A percentile compares a stretch with the other conserved stretches of the same genome.
These are phyloP conservation scores for Cydia fagiglandana DNA, from an alignment of 1,140 invertebrate genomes.

Conservation along the genomic window DNA sequence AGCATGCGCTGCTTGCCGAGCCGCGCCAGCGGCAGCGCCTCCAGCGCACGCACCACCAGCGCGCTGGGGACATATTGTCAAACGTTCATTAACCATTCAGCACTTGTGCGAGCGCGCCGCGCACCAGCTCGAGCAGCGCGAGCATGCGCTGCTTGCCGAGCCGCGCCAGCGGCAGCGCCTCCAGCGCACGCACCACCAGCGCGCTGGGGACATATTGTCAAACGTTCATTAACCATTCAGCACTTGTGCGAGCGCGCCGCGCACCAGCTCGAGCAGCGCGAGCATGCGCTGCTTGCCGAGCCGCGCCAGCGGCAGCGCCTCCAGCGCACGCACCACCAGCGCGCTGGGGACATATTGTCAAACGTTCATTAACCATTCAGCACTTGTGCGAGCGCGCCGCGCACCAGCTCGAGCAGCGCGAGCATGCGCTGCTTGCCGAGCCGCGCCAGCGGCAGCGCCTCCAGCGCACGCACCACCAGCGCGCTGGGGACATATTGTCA, in stretches of 20 bases:
- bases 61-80: constrained; percentile 53
- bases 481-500: constrained; percentile 53
- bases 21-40: constrained; percentile 84
- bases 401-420: constrained; percentile 91
- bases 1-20: constrained; percentile 92
- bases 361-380: too few species aligned
- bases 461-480: constrained; percentile 81
- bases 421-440: constrained; percentile 92
- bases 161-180: constrained; percentile 84
- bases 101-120: constrained; percentile 88
- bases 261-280: constrained; percentile 91
- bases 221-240: too few species aligned
- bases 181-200: constrained; percentile 81
- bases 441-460: constrained; percentile 84
- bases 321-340: constrained; percentile 81
- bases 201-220: constrained; percentile 53
- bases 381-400: constrained; percentile 88
- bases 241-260: constrained; percentile 88
- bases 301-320: constrained; percentile 84
- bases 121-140: constrained; percentile 91
- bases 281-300: constrained; percentile 92
- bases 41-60: constrained; percentile 81
- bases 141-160: constrained; percentile 92
- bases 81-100: too few species aligned
- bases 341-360: constrained; percentile 53